Base-by-base conservation (phyloP, 2,797 vertebrate species). In the Moxostoma hubbsi region DNA sequence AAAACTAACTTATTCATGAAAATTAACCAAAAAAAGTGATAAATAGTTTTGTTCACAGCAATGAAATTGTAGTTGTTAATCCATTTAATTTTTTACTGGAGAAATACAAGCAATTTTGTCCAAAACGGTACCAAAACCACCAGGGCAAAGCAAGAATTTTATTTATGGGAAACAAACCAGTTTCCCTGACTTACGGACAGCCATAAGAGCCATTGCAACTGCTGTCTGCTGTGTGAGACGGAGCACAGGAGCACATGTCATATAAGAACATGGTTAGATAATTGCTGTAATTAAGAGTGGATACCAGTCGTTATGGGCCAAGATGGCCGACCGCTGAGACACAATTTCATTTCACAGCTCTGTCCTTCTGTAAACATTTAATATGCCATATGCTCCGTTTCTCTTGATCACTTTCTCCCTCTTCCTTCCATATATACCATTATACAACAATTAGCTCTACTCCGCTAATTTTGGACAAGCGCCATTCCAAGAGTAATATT, bases 351-450 rank as follows among this genome's bases (percentile, higher is more conserved):
- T 63, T 59, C 12, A 0, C 6, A 58, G n/a, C 49, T 13, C 10
- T 69, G 51, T 69, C 13, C 57, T 63, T 69, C 55, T 7, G n/a
- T 16, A 61, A 70, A 47, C 11, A 61, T 62, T 77, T 62, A 70
- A 70, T 55, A 54, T 55, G 76, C 50, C 67, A 62, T 68, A 58
- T 59, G 74, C 74, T 76, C 74, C 45, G 18, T 12, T 68, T 49
- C 24, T 50, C n/a, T 70, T 11, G 0, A n/a, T 46, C 75, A 70
- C 49, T 63, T 18, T 64, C 62, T 64, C 12, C 18, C 18, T 36
- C 7, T 12, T 53, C 13, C 70, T 73, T 24, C 16, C 12, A 69
- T 8, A 15, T 55, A 55, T 55, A 55, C 51, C 53, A 55, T 24
- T 24, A 24, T 24, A 3, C 0, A 24, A 18, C 18, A 18, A 18